Base-by-base conservation (phyloP, 2,888 invertebrate species). In the Smittia sp. region DNA sequence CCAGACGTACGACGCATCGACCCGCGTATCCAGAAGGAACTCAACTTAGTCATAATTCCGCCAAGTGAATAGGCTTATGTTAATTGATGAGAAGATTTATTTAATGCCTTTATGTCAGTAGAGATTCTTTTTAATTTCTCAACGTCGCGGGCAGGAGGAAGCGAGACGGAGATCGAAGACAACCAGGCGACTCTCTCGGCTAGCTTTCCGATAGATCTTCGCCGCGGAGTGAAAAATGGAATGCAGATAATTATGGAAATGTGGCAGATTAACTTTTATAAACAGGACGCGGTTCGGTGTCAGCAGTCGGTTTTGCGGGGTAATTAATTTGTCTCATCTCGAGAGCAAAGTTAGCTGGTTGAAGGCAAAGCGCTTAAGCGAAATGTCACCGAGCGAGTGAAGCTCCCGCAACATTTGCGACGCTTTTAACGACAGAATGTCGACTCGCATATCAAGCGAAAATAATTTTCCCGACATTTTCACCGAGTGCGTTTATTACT, bases 181-280 rank as follows among this genome's bases (percentile, higher is more conserved):
- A n/a, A n/a, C n/a, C n/a, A 38, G 38, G 38, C 38, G 38, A 38
- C 38, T 38, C 7, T 38, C 38, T 38, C 6, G 38, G 6, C 38
- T 46, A 11, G 11, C 46, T 46, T 46, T 58, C n/a, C 18, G 52
- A 13, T 13, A 69, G 69, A 69, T 67, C 24, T 67, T 41, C 24
- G 67, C 67, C 67, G 67, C 41, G 22, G n/a, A 41, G 18, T 69
- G 54, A 69, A 52, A 69, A 69, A 69, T 54, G 52, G 54, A 69
- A 52, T 54, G 46, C 69, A 69, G 54, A 69, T 69, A 69, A 69
- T 69, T 69, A 69, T 69, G 69, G 69, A 69, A 69, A 69, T 69
- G 52, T 69, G 52, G 69, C 39, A 41, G 69, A 69, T 52, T 52
- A 69, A 46, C 22, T 20, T 58, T 18, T 58, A 20, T 20, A 58